Evolutionary conservation across 2,888 invertebrate species (phyloP).

Genomic region (Disparrhopalites patrizii): DNA sequence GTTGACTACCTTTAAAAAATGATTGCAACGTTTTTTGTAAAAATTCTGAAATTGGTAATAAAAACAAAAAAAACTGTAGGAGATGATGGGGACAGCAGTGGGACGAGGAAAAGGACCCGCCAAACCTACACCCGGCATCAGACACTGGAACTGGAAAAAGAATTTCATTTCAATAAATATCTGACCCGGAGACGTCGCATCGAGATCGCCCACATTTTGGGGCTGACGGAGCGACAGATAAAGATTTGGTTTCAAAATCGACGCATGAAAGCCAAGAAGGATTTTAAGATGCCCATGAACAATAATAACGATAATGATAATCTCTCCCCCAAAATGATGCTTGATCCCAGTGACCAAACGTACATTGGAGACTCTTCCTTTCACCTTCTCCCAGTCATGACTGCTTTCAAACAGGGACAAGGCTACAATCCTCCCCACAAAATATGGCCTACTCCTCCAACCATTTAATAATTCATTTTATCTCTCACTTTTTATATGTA

Average conservation of each 20-base stretch:
- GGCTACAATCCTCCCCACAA: too few species aligned
- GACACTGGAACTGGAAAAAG: conserved; percentile 55
- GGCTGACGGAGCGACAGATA: conserved; percentile 56
- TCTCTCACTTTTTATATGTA: too few species aligned
- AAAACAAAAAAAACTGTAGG: too few species aligned
- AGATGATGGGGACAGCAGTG: conserved; percentile 49
- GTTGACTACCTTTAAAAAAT: too few species aligned
- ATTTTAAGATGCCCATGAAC: conserved; percentile 39
- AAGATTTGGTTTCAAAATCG: conserved; percentile 56
- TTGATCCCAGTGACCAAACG: background rate
- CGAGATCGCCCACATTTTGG: conserved; percentile 56
- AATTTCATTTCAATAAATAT: conserved; percentile 57
- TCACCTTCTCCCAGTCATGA: background rate
- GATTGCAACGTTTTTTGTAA: too few species aligned
- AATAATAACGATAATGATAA: background rate
- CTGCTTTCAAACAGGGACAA: background rate
- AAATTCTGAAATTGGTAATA: too few species aligned
- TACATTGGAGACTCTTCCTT: too few species aligned
- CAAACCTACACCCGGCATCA: conserved; percentile 52
- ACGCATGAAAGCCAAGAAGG: conserved; percentile 56
- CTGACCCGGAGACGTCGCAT: conserved; percentile 55
- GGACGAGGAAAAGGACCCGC: conserved; percentile 51
- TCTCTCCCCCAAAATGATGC: too few species aligned
- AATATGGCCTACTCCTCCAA: too few species aligned
- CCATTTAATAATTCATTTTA: too few species aligned